Conservation (phyloP, 2,888 invertebrate genomes). For the Flexamia atlantica region DNA sequence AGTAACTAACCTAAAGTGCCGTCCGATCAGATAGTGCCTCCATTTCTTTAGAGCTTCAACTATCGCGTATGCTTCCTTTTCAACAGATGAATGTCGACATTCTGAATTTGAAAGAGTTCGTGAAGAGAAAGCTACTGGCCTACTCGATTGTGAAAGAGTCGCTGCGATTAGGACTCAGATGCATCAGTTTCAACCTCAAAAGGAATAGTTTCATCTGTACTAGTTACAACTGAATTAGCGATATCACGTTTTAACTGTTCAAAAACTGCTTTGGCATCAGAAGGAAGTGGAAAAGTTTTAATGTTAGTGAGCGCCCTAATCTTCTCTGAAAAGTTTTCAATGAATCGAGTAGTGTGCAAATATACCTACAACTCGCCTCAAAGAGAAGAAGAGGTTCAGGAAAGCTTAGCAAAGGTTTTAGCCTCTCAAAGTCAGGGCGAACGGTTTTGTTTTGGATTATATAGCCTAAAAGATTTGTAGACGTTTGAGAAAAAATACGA, state of each 20-base stretch:
- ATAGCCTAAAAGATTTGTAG: background rate
- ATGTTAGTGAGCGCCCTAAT: background rate
- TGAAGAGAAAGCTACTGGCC: slow-evolving; percentile 31
- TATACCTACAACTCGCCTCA: background rate
- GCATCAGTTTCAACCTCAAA: slow-evolving; percentile 17
- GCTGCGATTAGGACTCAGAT: background rate
- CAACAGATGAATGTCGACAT: background rate
- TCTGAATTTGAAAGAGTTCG: background rate
- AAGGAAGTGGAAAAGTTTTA: background rate
- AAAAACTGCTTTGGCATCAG: background rate
- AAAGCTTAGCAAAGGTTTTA: background rate
- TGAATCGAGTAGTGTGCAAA: background rate
- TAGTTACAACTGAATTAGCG: background rate
- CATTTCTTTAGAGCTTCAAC: slow-evolving; percentile 40
- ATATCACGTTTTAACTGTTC: background rate
- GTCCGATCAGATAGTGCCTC: slow-evolving; percentile 49
- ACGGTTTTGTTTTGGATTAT: background rate
- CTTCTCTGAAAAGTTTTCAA: background rate
- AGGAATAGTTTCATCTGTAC: background rate
- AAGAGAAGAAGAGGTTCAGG: background rate
- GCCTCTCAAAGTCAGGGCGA: background rate
- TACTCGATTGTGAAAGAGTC: background rate
- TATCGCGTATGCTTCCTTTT: slow-evolving; percentile 60
- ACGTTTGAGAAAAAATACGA: too few relatives aligned
- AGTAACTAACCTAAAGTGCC: slow-evolving; percentile 36